A percentile compares a stretch with the other conserved stretches of the same genome.
Evolutionary conservation across 2,888 invertebrate genomes (phyloP).

Genomic region (Blastobasis adustella): DNA sequence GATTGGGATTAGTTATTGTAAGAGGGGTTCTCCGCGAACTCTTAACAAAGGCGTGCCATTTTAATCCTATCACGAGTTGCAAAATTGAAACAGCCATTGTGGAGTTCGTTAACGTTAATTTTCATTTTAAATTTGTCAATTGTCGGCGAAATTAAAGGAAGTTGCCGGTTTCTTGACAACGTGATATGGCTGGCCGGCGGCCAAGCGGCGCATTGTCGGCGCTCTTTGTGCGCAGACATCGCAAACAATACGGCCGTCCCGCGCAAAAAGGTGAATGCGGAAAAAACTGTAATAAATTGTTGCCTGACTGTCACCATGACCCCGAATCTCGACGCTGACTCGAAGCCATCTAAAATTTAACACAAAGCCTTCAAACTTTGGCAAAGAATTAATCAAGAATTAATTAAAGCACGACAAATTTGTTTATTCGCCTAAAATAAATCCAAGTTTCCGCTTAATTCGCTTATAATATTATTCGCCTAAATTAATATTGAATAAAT

Average conservation of each 20-base stretch:
- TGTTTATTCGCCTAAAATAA: slow-evolving; percentile 13
- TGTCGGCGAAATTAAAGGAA: slow-evolving; percentile 48
- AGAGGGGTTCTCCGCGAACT: slow-evolving; percentile 26
- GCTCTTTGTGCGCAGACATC: slow-evolving; percentile 14
- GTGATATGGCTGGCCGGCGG: slow-evolving; percentile 41
- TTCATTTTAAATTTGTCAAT: slow-evolving; percentile 55
- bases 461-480: slow-evolving; percentile 6
- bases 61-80: slow-evolving; percentile 37
- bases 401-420: slow-evolving; percentile 9
- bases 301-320: neutral
- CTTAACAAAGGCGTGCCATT: slow-evolving; percentile 42
- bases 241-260: slow-evolving; percentile 13
- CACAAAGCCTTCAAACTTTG: neutral
- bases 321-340: neutral
- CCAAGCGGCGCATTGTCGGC: slow-evolving; percentile 29
- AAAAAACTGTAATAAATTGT: neutral
- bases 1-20: slow-evolving; percentile 24
- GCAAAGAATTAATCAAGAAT: neutral
- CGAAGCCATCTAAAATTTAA: neutral
- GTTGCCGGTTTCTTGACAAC: slow-evolving; percentile 46
- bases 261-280: neutral
- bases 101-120: slow-evolving; percentile 53
- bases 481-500: slow-evolving; percentile 7
- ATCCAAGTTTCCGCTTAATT: slow-evolving; percentile 6
- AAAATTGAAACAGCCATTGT: slow-evolving; percentile 42